Percentiles rank a stretch among this genome's conserved stretches.
Conservation (phyloP, 2,113 vertebrate species). For the Nematolebias whitei region DNA sequence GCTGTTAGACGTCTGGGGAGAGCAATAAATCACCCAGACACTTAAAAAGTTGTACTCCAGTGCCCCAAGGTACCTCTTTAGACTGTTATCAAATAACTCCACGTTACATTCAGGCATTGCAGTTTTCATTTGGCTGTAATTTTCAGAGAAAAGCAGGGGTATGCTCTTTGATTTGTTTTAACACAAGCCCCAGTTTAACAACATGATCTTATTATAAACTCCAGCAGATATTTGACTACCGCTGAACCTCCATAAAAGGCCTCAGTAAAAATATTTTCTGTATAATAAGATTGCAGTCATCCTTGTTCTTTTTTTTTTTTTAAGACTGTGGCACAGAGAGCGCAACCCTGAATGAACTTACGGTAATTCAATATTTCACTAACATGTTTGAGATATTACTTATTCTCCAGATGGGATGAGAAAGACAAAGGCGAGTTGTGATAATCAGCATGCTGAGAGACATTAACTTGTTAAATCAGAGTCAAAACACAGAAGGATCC, state of each 20-base stretch:
- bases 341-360: constrained; percentile 12
- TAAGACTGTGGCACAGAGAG: constrained; percentile 5
- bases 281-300: constrained; percentile 9
- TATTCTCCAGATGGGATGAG: constrained; percentile 11
- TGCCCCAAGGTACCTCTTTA: constrained; percentile 9
- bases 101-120: constrained; percentile 11
- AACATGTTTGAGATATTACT: constrained; percentile 14
- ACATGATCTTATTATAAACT: neutral
- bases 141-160: neutral
- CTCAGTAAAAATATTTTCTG: neutral
- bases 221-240: neutral
- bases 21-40: constrained; percentile 29
- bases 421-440: constrained; percentile 24
- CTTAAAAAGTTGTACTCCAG: constrained; percentile 20
- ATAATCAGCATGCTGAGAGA: constrained; percentile 23
- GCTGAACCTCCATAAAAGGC: neutral
- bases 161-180: neutral
- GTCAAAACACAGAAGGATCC: constrained; percentile 19
- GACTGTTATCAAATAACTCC: constrained; percentile 29
- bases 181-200: neutral
- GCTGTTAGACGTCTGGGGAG: constrained; percentile 9
- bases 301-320: neutral
- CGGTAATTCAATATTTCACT: constrained; percentile 38
- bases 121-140: constrained; percentile 1
- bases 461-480: constrained; percentile 13